Base-by-base conservation (phyloP, 1,140 invertebrate genomes). In the Conopomorpha cramerella region DNA sequence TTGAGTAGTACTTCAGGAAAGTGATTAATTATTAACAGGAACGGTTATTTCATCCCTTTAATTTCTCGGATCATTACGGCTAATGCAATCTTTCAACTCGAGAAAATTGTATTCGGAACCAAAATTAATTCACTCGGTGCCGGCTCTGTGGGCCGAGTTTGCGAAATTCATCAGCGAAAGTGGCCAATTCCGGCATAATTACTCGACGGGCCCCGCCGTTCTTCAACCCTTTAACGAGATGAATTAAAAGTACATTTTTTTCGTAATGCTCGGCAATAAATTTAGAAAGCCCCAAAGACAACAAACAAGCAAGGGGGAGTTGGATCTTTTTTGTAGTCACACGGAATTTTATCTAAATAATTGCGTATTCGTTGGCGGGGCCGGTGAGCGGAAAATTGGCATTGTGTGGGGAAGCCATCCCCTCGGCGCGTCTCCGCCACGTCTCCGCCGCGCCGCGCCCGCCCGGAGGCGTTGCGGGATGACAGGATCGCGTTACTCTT, bases 171-270 rank as follows among this genome's bases (percentile, higher is more conserved):
- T 74, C 65, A 72, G 62, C 50, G 58, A 70, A 67, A 74, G 67
- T 74, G 70, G 70, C 59, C 65, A 74, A 74, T 74, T 72, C 55
- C 53, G 65, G 63, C 66, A 68, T 68, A 74, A 74, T 74, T 74
- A 72, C 67, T 74, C 51, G 58, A 60, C 70, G 65, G 63, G 65
- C 62, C 68, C 53, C 48, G 51, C 48, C 63, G 70, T 74, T 60
- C 64, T 64, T 76, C 62, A 76, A 76, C 67, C 71, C 71, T 76
- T 72, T 76, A 76, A 72, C 66, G 65, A 70, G 66, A 76, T 71
- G 71, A 76, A 76, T 76, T 76, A 76, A 76, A 76, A 76, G 71
- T 70, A 72, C 71, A 72, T 76, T 72, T 76, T 74, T 76, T 68
- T 62, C 47, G 45, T 76, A 72, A 72, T 67, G 59, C 44, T 46